Evolutionary conservation across 2,113 vertebrate species (phyloP), one percentile per base, ranked within the genome.

Genomic region (Myanophis thanlyinensis): DNA sequence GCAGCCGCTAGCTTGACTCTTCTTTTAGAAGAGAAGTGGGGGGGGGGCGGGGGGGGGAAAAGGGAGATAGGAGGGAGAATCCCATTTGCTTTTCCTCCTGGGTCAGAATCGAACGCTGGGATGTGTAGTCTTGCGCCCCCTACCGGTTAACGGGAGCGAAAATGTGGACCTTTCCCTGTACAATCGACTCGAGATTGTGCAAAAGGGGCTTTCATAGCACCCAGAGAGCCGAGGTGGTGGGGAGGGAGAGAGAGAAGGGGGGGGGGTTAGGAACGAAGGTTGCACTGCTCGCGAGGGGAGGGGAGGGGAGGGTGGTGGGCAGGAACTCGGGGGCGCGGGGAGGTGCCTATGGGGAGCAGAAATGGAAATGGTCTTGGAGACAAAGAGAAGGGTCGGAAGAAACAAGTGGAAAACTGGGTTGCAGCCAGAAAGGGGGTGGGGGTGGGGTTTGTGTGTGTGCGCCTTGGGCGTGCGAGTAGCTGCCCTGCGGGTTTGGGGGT

Each of bases 91-190:
- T 15, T 48, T 40, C 27, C 25, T 46, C 22, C 0, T 13, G 10
- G 46, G 3, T 20, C 12, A 5, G 22, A 30, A 56, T 15, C 18
- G 20, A 13, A 9, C 2, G 7, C 40, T 47, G 44, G 18, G 30
- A 0, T 22, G 5, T 4, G 13, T 53, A 25, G 35, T 52, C 48
- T 15, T 27, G 80, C 92, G 62, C 93, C 96, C 88, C 49, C 96
- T 97, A 84, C 59, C 86, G 94, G 52, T 73, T 27, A 30, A 89
- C 44, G 62, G 0, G 59, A 6, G 85, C 56, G 5, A 73, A 23
- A 27, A 30, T 25, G 3, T 35, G 22, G 2, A 73, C 48, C 1
- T 40, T 40, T 20, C 2, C 67, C 15, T 1, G 0, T 22, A 8
- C 30, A 67, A 62, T 80, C 18, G 15, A 40, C 40, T 40, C n/a